These are phyloP conservation scores for Epinephelus coioides DNA, from an alignment of 2,797 vertebrate genomes.

Conservation along the genomic window DNA sequence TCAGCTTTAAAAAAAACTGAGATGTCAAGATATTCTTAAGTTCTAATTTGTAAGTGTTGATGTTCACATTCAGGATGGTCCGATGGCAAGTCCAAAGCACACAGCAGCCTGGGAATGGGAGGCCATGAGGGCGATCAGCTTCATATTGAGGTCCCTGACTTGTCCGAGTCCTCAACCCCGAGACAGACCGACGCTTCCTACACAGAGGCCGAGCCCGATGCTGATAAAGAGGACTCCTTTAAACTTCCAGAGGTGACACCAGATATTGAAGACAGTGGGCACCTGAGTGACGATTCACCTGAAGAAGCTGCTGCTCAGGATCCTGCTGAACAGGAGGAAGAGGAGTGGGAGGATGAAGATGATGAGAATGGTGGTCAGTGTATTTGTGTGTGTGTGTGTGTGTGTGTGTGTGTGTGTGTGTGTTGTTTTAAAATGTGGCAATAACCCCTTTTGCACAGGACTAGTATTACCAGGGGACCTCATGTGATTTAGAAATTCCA, in stretches of 20 bases:
- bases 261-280: background rate
- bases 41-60: background rate
- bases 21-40: background rate
- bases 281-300: slow-evolving; percentile 2
- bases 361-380: slow-evolving; percentile 64
- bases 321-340: slow-evolving; percentile 53
- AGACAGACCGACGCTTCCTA: background rate
- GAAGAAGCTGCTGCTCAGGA: slow-evolving; percentile 37
- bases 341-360: slow-evolving; percentile 48
- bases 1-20: background rate
- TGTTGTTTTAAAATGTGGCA: too few relatives aligned
- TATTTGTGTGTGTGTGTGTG: background rate
- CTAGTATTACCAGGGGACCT: too few relatives aligned
- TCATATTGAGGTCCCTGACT: background rate
- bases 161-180: background rate
- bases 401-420: background rate
- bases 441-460: too few relatives aligned
- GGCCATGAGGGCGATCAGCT: background rate
- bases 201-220: background rate
- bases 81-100: slow-evolving; percentile 25
- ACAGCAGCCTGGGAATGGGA: slow-evolving; percentile 23
- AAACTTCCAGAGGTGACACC: background rate
- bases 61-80: slow-evolving; percentile 39
- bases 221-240: slow-evolving; percentile 41
- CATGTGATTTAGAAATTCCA: too few relatives aligned